phyloP scores from a whole-genome alignment of 2,888 invertebrate species.

The Drosophila recens region DNA sequence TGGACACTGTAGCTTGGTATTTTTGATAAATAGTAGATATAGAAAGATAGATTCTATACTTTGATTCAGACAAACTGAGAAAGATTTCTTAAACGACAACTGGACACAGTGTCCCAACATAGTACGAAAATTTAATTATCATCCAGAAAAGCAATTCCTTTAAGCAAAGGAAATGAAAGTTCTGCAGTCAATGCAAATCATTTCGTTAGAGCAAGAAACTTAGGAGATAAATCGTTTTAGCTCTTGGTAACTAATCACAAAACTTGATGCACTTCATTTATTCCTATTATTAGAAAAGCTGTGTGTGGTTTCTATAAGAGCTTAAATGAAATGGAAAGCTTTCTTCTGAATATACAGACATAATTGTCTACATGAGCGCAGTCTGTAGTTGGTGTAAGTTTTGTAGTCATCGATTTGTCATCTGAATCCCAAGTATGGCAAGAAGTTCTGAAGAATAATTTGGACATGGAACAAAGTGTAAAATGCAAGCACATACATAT shows the following conservation, averaged over 20 bases:
- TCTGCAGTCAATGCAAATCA: neutral
- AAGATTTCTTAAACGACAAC: neutral
- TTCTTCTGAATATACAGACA: neutral
- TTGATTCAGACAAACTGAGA: neutral
- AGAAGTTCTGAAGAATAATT: conserved; percentile 18
- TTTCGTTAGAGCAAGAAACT: neutral
- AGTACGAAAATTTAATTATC: neutral
- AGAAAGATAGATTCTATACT: no score
- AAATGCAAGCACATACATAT: conserved; percentile 13
- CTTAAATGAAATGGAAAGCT: neutral
- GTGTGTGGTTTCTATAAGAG: neutral
- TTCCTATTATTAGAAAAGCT: neutral
- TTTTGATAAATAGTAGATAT: neutral
- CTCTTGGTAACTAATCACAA: neutral
- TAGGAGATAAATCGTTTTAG: neutral
- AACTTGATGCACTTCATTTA: neutral
- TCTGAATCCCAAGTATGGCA: conserved; percentile 17
- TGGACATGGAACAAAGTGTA: conserved; percentile 34
- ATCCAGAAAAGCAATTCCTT: neutral
- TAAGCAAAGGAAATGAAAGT: neutral
- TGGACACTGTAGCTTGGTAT: neutral
- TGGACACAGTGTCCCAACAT: neutral
- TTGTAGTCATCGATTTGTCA: conserved; percentile 40
- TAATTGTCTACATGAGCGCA: neutral
- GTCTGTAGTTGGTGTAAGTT: conserved; percentile 7